phyloP scores from a whole-genome alignment of 2,797 vertebrate genomes.

The Falco columbarius region DNA sequence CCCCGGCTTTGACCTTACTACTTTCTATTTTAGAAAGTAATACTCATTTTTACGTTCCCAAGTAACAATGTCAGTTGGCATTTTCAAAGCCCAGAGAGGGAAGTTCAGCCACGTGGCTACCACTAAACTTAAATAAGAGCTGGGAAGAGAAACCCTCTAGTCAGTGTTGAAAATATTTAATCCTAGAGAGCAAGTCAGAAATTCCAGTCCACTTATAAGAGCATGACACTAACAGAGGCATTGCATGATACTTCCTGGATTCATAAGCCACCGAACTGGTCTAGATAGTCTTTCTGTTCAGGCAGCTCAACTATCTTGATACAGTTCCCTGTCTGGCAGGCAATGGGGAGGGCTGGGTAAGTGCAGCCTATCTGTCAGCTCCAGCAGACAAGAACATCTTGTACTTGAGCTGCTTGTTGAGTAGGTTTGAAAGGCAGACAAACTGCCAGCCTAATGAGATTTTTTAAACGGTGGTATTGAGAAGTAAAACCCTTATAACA shows the following conservation, averaged over 20 bases:
- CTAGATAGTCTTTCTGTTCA: background rate
- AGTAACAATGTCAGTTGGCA: background rate
- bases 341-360: background rate
- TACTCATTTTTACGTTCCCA: background rate
- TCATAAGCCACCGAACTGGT: background rate
- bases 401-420: conserved; percentile 52
- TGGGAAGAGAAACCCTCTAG: background rate
- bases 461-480: background rate
- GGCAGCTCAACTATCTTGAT: background rate
- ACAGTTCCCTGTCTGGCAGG: conserved; percentile 7
- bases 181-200: background rate
- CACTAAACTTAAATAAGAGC: background rate
- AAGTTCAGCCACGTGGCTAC: background rate
- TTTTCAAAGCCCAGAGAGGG: background rate
- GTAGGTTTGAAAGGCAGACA: conserved; percentile 58
- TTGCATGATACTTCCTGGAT: background rate
- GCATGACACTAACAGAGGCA: background rate
- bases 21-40: background rate
- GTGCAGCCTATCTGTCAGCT: conserved; percentile 4
- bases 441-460: background rate
- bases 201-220: background rate
- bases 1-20: background rate
- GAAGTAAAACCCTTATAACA: background rate
- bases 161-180: background rate
- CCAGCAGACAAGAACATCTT: conserved; percentile 62